Evolutionary conservation across 1,140 invertebrate species (phyloP), one percentile per base, ranked within the genome.

Genomic region (Lamellibrachia luymesi): DNA sequence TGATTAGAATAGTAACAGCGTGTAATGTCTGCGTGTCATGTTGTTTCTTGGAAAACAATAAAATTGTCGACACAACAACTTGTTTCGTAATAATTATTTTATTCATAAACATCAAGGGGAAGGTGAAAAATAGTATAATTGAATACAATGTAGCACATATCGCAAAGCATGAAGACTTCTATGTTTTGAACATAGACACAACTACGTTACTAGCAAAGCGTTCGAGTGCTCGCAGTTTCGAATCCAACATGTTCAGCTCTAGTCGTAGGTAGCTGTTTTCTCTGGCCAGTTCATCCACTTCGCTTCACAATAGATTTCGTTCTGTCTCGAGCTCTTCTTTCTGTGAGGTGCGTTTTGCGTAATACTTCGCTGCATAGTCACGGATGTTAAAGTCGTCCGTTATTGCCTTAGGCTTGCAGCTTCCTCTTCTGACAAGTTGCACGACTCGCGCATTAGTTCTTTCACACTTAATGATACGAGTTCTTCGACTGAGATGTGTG

Each of bases 291-390:
- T 52, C 17, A 13, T 92, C 51, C 51, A 92, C 92, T 92, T 92
- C 96, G n/a, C 94, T 94, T 91, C 94, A 92, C 1, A 96, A 94
- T 25, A 94, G 93, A 50, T 96, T 94, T 93, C 95, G 99, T 92
- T 97, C 98, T 94, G 97, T 97, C 96, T 99, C 99, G 94, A 99
- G 96, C 80, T 95, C 95, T 93, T 96, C 96, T 94, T 96, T 96
- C 92, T 96, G 96, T 2, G 95, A 95, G 49, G 96, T 94, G 64
- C 96, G 94, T 92, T 96, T 96, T 92, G 96, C 95, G 8, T 99
- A 97, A 96, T 99, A 99, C 96, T 99, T 99, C 95, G 99, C 99
- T 50, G 99, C 99, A 97, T 99, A 99, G 2, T 99, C 99, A 22
- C 99, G 97, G 96, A 99, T 99, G 97, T 99, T 99, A 99, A 97